Base-by-base conservation (phyloP, 2,113 vertebrate genomes). In the Balaeniceps rex region DNA sequence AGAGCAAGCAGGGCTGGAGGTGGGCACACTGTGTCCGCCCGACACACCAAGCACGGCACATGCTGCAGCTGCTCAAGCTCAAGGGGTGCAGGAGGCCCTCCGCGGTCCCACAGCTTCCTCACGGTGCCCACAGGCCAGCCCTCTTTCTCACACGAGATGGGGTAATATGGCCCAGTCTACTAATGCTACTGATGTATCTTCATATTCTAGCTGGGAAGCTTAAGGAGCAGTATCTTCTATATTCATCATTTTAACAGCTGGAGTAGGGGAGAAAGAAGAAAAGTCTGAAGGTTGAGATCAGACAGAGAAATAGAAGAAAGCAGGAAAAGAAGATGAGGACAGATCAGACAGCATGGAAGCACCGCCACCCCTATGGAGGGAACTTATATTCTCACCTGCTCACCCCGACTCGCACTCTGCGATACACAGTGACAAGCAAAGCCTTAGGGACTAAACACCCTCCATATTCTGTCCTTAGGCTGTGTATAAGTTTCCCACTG, bases 21-120 rank as follows among this genome's bases (percentile, higher is more conserved):
- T 19, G 47, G 51, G 47, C 22, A 52, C 42, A n/a, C 0, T 14
- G 10, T 11, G 0, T 29, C 72, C 31, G 36, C 47, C 63, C 5
- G 14, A 36, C 46, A 87, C 82, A 87, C 4, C 7, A 12, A 36
- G 12, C 34, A 26, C 2, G 9, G 34, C 58, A 24, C 7, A 3
- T 2, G 2, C 5, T 4, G 2, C 0, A 1, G 63, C 49, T 75
- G 55, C 36, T 63, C 33, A 8, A 31, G 65, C 21, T 58, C 0
- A 0, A 38, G 49, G 33, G 11, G 15, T 12, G 3, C 65, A 40
- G 54, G 14, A 42, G 33, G 12, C 9, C 11, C 23, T 44, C 31
- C 33, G 44, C 4, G 1, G 40, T 6, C 31, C 36, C 58, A 42
- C 0, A 10, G 42, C 51, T 83, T 71, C 89, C 46, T 57, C 54